Conservation (phyloP, 2,797 vertebrate genomes). For the Kryptopterus vitreolus region DNA sequence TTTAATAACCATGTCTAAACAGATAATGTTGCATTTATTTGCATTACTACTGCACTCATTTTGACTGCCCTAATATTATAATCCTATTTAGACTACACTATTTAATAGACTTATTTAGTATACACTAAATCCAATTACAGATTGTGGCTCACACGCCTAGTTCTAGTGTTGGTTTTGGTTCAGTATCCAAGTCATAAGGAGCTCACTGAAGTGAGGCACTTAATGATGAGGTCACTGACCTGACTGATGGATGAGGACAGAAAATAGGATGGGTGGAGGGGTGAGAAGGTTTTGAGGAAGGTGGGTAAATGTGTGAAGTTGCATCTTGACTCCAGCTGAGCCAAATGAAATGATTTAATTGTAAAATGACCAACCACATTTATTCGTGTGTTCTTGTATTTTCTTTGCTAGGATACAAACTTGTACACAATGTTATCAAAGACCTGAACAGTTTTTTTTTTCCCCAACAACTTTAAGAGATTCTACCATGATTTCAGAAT, state of each 20-base stretch:
- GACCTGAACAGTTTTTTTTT: conserved; percentile 60
- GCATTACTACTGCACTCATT: too few species aligned
- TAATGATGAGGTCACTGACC: conserved; percentile 75
- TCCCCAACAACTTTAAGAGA: conserved; percentile 61
- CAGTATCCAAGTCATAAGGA: conserved; percentile 57
- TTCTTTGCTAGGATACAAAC: conserved; percentile 15
- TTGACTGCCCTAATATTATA: too few species aligned
- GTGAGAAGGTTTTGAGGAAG: conserved; percentile 66
- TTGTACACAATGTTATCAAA: conserved; percentile 14
- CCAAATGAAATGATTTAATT: conserved; percentile 52
- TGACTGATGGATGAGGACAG: conserved; percentile 71
- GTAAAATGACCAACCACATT: not conserved
- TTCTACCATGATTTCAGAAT: conserved; percentile 66
- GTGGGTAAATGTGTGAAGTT: conserved; percentile 61
- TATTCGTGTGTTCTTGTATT: not conserved
- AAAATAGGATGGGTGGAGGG: conserved; percentile 65
- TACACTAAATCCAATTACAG: not conserved
- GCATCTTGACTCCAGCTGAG: not conserved
- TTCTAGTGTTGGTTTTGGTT: not conserved
- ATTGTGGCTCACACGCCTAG: not conserved
- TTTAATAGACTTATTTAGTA: too few species aligned
- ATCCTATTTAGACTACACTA: too few species aligned
- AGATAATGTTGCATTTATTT: too few species aligned
- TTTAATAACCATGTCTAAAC: too few species aligned
- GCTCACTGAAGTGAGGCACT: conserved; percentile 69